A percentile compares a stretch with the other conserved stretches of the same genome.
These are phyloP conservation scores for Diplodus sargus DNA, from an alignment of 2,797 vertebrate genomes.

Conservation along the genomic window DNA sequence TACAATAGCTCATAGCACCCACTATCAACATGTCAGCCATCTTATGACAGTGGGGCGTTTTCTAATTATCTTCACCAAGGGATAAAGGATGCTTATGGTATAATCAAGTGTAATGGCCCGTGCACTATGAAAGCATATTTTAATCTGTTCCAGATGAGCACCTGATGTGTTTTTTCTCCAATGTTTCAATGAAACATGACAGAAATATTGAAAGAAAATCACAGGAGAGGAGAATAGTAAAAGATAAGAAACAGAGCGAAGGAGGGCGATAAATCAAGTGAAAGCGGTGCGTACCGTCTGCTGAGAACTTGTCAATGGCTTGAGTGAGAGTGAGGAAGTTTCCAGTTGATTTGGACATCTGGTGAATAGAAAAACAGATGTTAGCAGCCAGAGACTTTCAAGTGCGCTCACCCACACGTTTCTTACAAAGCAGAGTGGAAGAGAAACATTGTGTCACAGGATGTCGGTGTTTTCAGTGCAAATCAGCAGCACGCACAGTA, in stretches of 20 bases:
- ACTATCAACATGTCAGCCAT: slow-evolving; percentile 21
- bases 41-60: slow-evolving; percentile 21
- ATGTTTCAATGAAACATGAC: slow-evolving; percentile 24
- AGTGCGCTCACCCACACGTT: slow-evolving; percentile 25
- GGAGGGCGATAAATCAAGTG: slow-evolving; percentile 21
- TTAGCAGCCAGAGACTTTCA: slow-evolving; percentile 43
- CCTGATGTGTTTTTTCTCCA: slow-evolving; percentile 5
- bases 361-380: slow-evolving; percentile 67
- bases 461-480: slow-evolving; percentile 30
- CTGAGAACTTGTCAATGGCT: slow-evolving; percentile 95
- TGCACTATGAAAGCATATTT: slow-evolving; percentile 8
- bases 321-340: slow-evolving; percentile 95
- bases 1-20: slow-evolving; percentile 5
- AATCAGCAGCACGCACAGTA: slow-evolving; percentile 22
- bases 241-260: background rate
- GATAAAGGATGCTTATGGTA: slow-evolving; percentile 25
- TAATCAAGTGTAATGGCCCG: slow-evolving; percentile 39
- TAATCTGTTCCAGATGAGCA: slow-evolving; percentile 3
- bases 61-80: slow-evolving; percentile 39
- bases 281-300: slow-evolving; percentile 88
- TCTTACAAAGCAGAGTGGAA: slow-evolving; percentile 24
- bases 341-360: slow-evolving; percentile 99
- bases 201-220: slow-evolving; percentile 10
- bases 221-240: background rate
- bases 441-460: background rate